Percentiles rank a stretch among this genome's conserved stretches.
phyloP scores from a whole-genome alignment of 1,140 invertebrate genomes.

The Brachionus sp. region DNA sequence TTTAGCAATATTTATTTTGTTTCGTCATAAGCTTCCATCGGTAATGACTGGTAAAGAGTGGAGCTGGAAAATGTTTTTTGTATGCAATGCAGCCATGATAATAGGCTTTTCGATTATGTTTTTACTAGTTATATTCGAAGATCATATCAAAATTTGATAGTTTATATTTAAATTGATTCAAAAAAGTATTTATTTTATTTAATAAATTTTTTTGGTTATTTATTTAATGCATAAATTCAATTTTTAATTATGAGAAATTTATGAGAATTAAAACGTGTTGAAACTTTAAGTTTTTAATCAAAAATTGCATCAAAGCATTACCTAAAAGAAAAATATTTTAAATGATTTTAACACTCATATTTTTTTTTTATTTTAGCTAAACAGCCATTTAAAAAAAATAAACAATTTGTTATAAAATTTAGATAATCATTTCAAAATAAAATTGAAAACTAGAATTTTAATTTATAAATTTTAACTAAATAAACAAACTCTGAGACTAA shows the following conservation, averaged over 20 bases:
- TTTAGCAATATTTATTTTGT: background rate
- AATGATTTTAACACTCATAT: background rate
- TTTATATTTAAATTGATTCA: background rate
- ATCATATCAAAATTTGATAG: conserved; percentile 38
- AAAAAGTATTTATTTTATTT: background rate
- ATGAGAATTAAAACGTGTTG: background rate
- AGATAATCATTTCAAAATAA: background rate
- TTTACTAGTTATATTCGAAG: conserved; percentile 38
- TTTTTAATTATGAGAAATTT: background rate
- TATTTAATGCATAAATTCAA: background rate
- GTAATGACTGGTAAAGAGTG: conserved; percentile 25
- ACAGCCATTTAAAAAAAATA: background rate
- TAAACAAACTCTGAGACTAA: too few relatives aligned
- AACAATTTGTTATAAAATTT: background rate
- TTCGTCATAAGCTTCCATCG: background rate
- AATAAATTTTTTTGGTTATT: background rate
- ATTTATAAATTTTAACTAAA: too few relatives aligned
- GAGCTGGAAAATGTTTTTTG: conserved; percentile 42
- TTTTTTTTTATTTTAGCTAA: background rate
- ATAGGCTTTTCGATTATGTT: conserved; percentile 24
- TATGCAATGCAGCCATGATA: conserved; percentile 25
- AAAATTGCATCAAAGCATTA: background rate
- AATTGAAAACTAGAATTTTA: background rate
- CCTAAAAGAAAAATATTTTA: background rate
- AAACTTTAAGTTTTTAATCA: background rate